Conservation (phyloP, 2,113 vertebrate genomes). For the Brachyistius frenatus region DNA sequence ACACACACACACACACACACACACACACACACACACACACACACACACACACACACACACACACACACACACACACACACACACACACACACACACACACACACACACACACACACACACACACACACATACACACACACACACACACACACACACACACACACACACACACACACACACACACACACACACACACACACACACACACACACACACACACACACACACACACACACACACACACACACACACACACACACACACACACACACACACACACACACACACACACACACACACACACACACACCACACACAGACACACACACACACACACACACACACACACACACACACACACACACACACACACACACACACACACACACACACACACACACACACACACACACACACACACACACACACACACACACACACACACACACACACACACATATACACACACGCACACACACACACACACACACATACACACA, state of each 20-base stretch:
- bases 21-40: neutral
- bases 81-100: neutral
- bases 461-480: slow-evolving; percentile 2
- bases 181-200: slow-evolving; percentile 24
- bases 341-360: slow-evolving; percentile 20
- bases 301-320: neutral
- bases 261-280: slow-evolving; percentile 11
- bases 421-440: slow-evolving; percentile 9
- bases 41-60: slow-evolving; percentile 24
- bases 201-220: slow-evolving; percentile 7
- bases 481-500: slow-evolving; percentile 23
- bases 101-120: slow-evolving; percentile 19
- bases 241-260: slow-evolving; percentile 28
- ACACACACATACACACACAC: slow-evolving; percentile 13
- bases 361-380: slow-evolving; percentile 7
- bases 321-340: slow-evolving; percentile 17
- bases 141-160: neutral
- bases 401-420: slow-evolving; percentile 23
- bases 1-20: slow-evolving; percentile 8
- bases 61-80: slow-evolving; percentile 10
- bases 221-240: neutral
- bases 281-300: neutral
- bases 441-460: neutral
- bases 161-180: neutral
- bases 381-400: neutral